phyloP scores from a whole-genome alignment of 2,113 vertebrate species.

The Butorides virescens region DNA sequence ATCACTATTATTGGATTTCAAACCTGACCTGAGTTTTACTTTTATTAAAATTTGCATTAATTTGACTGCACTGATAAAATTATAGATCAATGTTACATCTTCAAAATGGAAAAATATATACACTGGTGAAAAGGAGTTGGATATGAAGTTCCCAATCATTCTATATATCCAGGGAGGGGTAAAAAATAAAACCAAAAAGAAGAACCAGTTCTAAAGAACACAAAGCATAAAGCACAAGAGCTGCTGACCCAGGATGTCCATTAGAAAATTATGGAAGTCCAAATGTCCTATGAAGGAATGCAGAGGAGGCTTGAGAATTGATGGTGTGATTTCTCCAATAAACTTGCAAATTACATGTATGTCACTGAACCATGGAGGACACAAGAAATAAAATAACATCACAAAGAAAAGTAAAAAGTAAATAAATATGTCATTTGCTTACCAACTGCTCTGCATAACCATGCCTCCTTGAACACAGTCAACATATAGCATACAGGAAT shows the following conservation, averaged over 20 bases:
- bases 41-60: not conserved
- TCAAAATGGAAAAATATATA: not conserved
- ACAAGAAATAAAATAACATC: not conserved
- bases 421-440: not conserved
- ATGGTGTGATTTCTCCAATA: not conserved
- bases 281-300: not conserved
- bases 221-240: not conserved
- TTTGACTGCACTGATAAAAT: not conserved
- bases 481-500: not conserved
- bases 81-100: not conserved
- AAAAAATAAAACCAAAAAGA: not conserved
- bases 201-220: not conserved
- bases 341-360: not conserved
- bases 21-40: not conserved
- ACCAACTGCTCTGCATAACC: not conserved
- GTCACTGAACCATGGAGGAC: not conserved
- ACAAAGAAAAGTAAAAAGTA: not conserved
- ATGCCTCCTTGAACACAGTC: accelerated
- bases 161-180: not conserved
- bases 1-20: conserved; percentile 5
- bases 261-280: not conserved
- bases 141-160: not conserved
- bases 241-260: not conserved
- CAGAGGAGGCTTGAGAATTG: not conserved
- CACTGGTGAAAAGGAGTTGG: not conserved